Evolutionary conservation across 2,888 invertebrate genomes (phyloP).

Genomic region (Lucinisca nassula): DNA sequence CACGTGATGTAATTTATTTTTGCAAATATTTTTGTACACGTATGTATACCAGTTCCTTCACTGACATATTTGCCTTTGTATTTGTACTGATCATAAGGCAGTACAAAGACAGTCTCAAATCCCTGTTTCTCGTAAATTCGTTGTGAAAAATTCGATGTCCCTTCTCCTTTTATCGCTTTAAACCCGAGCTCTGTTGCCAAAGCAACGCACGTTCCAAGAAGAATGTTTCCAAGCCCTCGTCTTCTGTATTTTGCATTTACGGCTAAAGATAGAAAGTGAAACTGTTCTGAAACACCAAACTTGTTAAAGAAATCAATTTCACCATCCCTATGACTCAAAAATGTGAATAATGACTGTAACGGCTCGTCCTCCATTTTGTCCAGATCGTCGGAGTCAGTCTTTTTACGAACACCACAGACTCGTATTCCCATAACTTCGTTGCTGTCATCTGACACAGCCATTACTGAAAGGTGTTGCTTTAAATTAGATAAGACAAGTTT

Average conservation of each 20-base stretch:
- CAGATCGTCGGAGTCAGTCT: neutral
- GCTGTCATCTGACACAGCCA: constrained; percentile 8
- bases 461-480: neutral
- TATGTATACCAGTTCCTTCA: constrained; percentile 1
- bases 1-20: neutral
- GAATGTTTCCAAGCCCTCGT: neutral
- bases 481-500: constrained; percentile 24
- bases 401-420: neutral
- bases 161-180: constrained; percentile 13
- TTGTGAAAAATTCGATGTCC: constrained; percentile 10
- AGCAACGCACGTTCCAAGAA: neutral
- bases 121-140: constrained; percentile 20
- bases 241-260: constrained; percentile 1
- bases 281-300: constrained; percentile 3
- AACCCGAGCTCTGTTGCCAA: neutral
- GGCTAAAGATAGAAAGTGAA: neutral
- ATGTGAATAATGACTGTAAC: neutral
- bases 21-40: neutral
- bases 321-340: neutral
- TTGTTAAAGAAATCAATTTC: constrained; percentile 14
- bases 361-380: neutral
- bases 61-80: neutral
- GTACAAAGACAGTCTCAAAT: neutral
- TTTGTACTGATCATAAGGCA: constrained; percentile 8
- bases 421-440: constrained; percentile 24